Percentiles rank a stretch among this genome's conserved stretches.
Conservation (phyloP, 2,113 vertebrate species). For the Hippolais icterina region DNA sequence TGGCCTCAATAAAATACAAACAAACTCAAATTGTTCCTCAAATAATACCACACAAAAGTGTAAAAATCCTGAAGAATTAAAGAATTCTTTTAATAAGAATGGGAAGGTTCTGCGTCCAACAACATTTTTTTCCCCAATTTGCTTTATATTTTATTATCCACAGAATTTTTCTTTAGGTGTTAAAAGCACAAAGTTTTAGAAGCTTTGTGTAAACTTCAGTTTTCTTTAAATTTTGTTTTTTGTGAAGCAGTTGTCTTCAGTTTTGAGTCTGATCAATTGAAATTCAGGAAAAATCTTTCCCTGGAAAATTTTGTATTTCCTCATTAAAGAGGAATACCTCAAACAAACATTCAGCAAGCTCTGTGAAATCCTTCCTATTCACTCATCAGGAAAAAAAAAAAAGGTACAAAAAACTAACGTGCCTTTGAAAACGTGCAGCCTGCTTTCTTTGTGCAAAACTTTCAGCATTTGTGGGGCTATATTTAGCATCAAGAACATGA, state of each 20-base stretch:
- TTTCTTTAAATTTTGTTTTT: background rate
- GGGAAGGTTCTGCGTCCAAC: background rate
- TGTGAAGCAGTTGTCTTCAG: background rate
- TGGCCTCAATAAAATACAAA: conserved; percentile 15
- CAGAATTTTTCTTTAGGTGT: background rate
- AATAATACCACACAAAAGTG: background rate
- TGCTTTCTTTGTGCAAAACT: background rate
- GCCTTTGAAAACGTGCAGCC: background rate
- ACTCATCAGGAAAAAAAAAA: background rate
- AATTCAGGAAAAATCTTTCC: background rate
- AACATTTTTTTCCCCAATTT: background rate
- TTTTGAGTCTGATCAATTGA: background rate
- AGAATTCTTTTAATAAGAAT: background rate
- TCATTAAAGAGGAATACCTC: background rate
- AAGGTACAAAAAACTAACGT: background rate
- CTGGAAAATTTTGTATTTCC: background rate
- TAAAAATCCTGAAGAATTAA: background rate
- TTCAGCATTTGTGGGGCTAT: background rate
- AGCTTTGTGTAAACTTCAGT: background rate
- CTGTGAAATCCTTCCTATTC: background rate
- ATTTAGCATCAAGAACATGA: conserved; percentile 2
- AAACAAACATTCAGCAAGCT: background rate
- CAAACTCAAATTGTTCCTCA: background rate
- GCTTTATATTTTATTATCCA: background rate
- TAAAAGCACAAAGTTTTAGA: background rate